Evolutionary conservation across 2,888 invertebrate genomes (phyloP).

Genomic region (Suillia variegata): DNA sequence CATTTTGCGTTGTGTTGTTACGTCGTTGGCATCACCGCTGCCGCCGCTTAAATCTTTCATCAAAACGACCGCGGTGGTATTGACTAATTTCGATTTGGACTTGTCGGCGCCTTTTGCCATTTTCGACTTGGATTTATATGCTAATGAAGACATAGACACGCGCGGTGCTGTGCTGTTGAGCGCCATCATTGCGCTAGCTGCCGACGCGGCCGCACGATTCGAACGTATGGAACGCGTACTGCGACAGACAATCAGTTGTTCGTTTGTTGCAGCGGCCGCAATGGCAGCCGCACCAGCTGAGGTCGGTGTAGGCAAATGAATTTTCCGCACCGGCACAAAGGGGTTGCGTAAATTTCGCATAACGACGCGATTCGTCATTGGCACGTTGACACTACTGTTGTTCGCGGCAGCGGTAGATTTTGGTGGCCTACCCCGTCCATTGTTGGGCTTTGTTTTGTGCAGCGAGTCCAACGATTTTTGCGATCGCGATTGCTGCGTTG

Average conservation of each 20-base stretch:
- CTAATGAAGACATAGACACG: background rate
- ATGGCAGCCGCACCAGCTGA: no score
- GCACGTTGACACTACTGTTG: conserved; percentile 13
- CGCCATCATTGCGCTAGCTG: conserved; percentile 4
- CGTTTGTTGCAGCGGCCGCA: no score
- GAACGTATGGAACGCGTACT: conserved; percentile 18
- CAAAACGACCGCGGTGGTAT: conserved; percentile 21
- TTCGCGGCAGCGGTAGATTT: no score
- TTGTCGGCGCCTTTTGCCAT: conserved; percentile 16
- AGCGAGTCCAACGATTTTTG: background rate
- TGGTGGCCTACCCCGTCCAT: no score
- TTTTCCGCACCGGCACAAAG: conserved; percentile 15
- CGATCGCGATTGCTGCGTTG: background rate
- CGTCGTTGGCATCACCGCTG: background rate
- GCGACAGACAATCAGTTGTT: conserved; percentile 11
- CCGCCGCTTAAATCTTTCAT: background rate
- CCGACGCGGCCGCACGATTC: background rate
- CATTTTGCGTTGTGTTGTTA: conserved; percentile 3
- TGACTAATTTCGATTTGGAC: conserved; percentile 5
- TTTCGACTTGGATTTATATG: conserved; percentile 23
- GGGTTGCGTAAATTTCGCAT: conserved; percentile 22
- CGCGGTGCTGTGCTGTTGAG: background rate
- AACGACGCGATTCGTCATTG: conserved; percentile 19
- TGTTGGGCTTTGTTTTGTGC: conserved; percentile 11
- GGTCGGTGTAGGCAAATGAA: no score